A percentile compares a stretch with the other conserved stretches of the same genome.
phyloP scores from a whole-genome alignment of 2,113 vertebrate genomes.

The Alligator mississippiensis region DNA sequence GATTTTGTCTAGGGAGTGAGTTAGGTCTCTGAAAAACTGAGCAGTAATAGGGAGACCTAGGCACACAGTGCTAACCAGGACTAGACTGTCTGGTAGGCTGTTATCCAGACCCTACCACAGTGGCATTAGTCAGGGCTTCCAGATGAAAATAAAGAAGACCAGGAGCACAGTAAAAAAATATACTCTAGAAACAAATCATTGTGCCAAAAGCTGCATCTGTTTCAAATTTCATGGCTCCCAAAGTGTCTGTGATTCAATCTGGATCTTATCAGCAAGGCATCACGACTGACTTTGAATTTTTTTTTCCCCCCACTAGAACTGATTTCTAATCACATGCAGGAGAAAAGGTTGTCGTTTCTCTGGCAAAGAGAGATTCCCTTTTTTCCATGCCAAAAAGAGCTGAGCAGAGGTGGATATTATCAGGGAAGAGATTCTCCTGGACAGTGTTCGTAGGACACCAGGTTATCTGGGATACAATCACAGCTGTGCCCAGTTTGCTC shows the following conservation, averaged over 20 bases:
- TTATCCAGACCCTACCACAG: background rate
- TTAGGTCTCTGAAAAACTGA: background rate
- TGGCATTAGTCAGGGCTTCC: background rate
- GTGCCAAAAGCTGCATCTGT: accelerated
- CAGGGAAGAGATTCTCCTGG: background rate
- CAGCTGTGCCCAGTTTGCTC: accelerated
- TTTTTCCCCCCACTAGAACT: background rate
- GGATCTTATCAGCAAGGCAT: accelerated
- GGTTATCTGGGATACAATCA: background rate
- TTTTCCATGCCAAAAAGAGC: accelerated
- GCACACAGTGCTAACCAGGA: no score
- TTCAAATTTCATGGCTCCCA: background rate
- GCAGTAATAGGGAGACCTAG: no score
- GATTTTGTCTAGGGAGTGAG: background rate
- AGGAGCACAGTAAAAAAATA: background rate
- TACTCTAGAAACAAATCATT: background rate
- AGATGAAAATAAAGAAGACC: background rate
- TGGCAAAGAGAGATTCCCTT: background rate
- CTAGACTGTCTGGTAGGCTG: background rate
- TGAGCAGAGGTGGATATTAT: background rate
- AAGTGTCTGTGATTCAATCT: accelerated
- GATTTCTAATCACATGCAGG: accelerated
- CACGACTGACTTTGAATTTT: background rate
- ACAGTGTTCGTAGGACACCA: accelerated
- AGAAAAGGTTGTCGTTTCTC: background rate